phyloP scores from a whole-genome alignment of 2,888 invertebrate species.

The Parnassius apollo region DNA sequence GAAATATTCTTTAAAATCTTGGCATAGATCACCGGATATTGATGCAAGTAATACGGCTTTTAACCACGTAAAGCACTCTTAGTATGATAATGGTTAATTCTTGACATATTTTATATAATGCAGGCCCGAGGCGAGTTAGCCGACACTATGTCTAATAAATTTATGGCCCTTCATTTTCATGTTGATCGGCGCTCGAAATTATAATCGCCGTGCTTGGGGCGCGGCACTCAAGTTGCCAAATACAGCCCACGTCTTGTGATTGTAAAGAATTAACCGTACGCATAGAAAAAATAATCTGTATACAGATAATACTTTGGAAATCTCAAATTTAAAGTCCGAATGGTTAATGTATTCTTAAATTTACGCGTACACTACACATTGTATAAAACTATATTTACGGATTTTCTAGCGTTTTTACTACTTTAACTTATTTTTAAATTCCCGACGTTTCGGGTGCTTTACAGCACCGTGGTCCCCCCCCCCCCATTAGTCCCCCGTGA shows the following conservation, averaged over 20 bases:
- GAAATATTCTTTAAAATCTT: slow-evolving; percentile 43
- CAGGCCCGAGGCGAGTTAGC: slow-evolving; percentile 67
- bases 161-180: slow-evolving; percentile 79
- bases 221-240: slow-evolving; percentile 51
- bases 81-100: slow-evolving; percentile 78
- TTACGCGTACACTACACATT: no score
- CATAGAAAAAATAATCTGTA: no score
- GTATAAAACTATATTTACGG: no score
- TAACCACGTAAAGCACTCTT: slow-evolving; percentile 62
- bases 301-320: no score
- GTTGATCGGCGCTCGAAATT: slow-evolving; percentile 79
- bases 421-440: no score
- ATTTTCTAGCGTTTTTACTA: no score
- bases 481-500: no score
- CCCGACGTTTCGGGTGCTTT: no score
- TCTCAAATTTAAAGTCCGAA: no score
- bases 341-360: no score
- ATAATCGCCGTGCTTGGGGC: slow-evolving; percentile 76
- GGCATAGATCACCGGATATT: slow-evolving; percentile 47
- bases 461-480: no score
- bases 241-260: neutral
- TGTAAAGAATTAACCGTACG: no score
- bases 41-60: slow-evolving; percentile 52
- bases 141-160: slow-evolving; percentile 82
- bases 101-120: slow-evolving; percentile 79